Conservation (phyloP, 2,113 vertebrate species). For the Motacilla alba region DNA sequence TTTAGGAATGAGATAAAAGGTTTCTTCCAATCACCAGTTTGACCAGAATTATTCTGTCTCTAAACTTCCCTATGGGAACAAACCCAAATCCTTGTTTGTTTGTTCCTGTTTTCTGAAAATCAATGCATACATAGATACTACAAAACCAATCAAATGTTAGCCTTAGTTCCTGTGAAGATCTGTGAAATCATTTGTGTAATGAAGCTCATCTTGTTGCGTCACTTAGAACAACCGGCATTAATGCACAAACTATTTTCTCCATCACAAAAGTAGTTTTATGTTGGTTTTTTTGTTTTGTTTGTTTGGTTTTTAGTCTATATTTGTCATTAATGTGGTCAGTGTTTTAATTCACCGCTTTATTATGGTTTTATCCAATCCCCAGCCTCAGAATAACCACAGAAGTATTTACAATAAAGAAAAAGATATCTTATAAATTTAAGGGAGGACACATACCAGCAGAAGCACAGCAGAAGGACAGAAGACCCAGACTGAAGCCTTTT, state of each 20-base stretch:
- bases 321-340: neutral
- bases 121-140: neutral
- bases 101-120: neutral
- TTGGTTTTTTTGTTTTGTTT: neutral
- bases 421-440: neutral
- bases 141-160: neutral
- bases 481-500: neutral
- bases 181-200: neutral
- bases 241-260: neutral
- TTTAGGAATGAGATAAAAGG: neutral
- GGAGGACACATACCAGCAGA: neutral
- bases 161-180: neutral
- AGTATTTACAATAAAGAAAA: neutral
- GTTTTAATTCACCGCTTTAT: neutral
- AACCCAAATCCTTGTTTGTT: neutral
- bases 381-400: neutral
- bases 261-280: neutral
- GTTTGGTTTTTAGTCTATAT: neutral
- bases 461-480: neutral
- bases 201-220: neutral
- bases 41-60: neutral
- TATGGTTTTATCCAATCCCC: neutral
- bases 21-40: neutral
- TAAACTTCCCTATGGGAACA: neutral
- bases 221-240: neutral